Percentiles rank a stretch among this genome's conserved stretches.
phyloP scores from a whole-genome alignment of 2,888 invertebrate genomes.

The Pyrgus malvae region DNA sequence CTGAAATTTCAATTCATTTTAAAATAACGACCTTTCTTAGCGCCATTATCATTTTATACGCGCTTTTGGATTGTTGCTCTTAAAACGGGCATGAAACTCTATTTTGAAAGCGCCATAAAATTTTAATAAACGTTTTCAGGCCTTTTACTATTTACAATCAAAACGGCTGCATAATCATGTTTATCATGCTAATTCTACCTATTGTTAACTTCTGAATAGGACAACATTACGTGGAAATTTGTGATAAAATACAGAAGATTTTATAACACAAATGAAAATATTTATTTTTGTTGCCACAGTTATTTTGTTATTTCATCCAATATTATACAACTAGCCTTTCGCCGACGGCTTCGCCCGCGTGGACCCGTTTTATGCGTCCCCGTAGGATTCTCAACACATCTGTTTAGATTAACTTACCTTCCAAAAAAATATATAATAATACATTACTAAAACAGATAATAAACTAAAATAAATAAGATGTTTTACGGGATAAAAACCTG shows the following conservation, averaged over 20 bases:
- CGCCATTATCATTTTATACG: slow-evolving; percentile 8
- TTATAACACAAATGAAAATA: not conserved
- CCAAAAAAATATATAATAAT: too few relatives aligned
- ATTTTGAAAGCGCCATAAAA: slow-evolving; percentile 18
- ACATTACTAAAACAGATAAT: too few relatives aligned
- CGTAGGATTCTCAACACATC: too few relatives aligned
- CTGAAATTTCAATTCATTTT: slow-evolving; percentile 18
- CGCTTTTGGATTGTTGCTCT: slow-evolving; percentile 13
- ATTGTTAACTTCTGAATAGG: slow-evolving; percentile 22
- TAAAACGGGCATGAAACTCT: slow-evolving; percentile 10
- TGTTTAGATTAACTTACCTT: too few relatives aligned
- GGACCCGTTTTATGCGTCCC: too few relatives aligned
- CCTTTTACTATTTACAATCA: slow-evolving; percentile 23
- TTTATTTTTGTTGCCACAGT: not conserved
- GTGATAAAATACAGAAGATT: not conserved
- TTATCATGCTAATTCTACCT: slow-evolving; percentile 23
- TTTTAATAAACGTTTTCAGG: slow-evolving; percentile 20
- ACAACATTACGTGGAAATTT: slow-evolving; percentile 9
- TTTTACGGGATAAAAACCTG: too few relatives aligned
- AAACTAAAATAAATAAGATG: too few relatives aligned
- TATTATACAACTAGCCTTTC: too few relatives aligned
- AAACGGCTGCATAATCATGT: slow-evolving; percentile 20
- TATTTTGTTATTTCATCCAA: not conserved
- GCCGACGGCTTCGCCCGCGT: too few relatives aligned
- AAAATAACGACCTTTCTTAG: slow-evolving; percentile 12